phyloP scores from a whole-genome alignment of 2,797 vertebrate genomes.

The Pangasius mekongensis region DNA sequence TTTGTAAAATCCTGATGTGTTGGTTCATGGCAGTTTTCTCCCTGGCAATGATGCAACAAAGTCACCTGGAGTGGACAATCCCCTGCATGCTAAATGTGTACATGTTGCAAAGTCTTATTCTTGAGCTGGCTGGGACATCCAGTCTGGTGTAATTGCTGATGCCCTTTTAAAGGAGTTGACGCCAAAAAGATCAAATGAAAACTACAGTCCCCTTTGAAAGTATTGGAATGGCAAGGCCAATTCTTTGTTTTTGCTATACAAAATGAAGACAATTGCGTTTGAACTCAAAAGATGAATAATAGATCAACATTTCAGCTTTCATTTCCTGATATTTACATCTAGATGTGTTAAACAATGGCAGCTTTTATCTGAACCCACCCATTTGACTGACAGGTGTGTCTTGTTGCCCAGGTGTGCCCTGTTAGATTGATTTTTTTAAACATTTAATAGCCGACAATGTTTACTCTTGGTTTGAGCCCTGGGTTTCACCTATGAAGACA shows the following conservation, averaged over 20 bases:
- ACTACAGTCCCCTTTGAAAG: not conserved
- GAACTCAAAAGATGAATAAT: not conserved
- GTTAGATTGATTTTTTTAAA: not conserved
- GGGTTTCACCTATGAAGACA: not conserved
- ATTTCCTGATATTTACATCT: not conserved
- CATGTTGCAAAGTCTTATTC: not conserved
- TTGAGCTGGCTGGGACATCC: constrained; percentile 68
- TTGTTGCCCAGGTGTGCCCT: not conserved
- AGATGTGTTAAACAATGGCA: not conserved
- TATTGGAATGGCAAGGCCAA: not conserved
- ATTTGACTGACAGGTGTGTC: not conserved
- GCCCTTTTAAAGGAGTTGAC: constrained; percentile 75
- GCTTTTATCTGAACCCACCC: not conserved
- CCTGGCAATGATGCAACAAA: not conserved
- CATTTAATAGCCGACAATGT: not conserved
- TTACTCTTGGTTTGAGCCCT: not conserved
- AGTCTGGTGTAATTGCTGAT: constrained; percentile 63
- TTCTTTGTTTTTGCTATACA: not conserved
- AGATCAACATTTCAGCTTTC: not conserved
- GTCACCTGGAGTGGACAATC: not conserved
- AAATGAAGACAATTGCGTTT: not conserved
- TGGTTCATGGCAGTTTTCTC: not conserved
- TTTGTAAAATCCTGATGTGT: not conserved
- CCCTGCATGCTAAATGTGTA: not conserved
- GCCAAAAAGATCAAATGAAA: constrained; percentile 40